phyloP scores from a whole-genome alignment of 2,888 invertebrate genomes.

The Congeria kusceri region DNA sequence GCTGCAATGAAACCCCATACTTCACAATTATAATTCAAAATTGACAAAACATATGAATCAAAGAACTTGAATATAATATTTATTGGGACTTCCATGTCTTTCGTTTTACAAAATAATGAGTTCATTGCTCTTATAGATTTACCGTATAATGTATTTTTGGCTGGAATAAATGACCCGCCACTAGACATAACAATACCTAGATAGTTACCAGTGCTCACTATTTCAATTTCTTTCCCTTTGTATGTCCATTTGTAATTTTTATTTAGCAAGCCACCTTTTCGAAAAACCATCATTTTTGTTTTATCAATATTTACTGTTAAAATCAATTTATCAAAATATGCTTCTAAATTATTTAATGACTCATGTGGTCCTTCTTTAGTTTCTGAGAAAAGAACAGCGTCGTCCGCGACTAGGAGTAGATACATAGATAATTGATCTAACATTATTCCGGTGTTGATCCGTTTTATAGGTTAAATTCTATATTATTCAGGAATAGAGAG shows the following conservation, averaged over 20 bases:
- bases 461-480: not conserved
- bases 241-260: not conserved
- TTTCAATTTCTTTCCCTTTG: not conserved
- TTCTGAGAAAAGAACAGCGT: slow-evolving; percentile 22
- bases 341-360: not conserved
- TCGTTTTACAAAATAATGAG: not conserved
- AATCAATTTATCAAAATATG: slow-evolving; percentile 12
- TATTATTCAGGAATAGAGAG: slow-evolving; percentile 1
- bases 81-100: not conserved
- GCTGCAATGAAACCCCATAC: slow-evolving; percentile 3
- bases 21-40: slow-evolving; percentile 13
- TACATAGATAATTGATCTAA: not conserved
- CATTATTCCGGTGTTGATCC: not conserved
- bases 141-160: not conserved
- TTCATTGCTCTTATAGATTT: slow-evolving; percentile 11
- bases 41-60: slow-evolving; percentile 5
- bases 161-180: slow-evolving; percentile 3
- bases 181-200: slow-evolving; percentile 11
- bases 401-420: slow-evolving; percentile 8
- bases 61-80: slow-evolving; percentile 16
- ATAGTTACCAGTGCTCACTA: not conserved
- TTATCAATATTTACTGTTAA: slow-evolving; percentile 15
- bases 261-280: slow-evolving; percentile 7
- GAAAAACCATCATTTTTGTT: slow-evolving; percentile 17
- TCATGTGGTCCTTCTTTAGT: slow-evolving; percentile 5